A percentile compares a stretch with the other conserved stretches of the same genome.
These are phyloP conservation scores for Neomorphus geoffroyi DNA, from an alignment of 2,797 vertebrate genomes.

Conservation along the genomic window DNA sequence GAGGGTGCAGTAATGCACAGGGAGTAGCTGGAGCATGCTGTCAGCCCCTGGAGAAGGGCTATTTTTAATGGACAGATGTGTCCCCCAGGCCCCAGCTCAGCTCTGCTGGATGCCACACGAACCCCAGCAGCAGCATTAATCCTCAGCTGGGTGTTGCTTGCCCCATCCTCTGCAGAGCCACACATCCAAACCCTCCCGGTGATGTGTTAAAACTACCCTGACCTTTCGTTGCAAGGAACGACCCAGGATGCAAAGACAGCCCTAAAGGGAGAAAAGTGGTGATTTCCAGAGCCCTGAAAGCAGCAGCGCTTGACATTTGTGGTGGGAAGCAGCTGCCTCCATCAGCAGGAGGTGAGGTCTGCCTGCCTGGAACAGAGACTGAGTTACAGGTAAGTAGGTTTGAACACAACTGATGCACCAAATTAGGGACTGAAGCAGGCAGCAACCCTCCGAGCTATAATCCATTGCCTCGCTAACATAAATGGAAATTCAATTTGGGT, in stretches of 20 bases:
- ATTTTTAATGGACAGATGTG: neutral
- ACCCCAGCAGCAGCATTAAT: neutral
- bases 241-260: neutral
- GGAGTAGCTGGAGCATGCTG: neutral
- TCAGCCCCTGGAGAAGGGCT: neutral
- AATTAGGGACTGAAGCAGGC: slow-evolving; percentile 10
- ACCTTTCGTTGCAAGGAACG: fast-evolving
- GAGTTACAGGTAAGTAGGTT: slow-evolving; percentile 21
- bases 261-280: neutral
- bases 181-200: neutral
- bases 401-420: neutral
- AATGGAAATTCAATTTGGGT: slow-evolving; percentile 71
- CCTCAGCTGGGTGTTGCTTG: fast-evolving
- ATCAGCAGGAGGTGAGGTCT: neutral
- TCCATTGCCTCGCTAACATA: slow-evolving; percentile 19
- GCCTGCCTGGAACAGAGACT: neutral
- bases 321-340: neutral
- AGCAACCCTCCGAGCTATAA: slow-evolving; percentile 48
- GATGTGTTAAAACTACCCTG: fast-evolving
- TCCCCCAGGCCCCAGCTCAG: neutral
- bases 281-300: neutral
- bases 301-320: neutral
- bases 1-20: neutral
- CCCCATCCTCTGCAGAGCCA: neutral
- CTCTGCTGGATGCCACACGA: neutral